Conservation (phyloP, 30 jellyfish, hydroid and myxozoan species). For the Rhopilema esculentum region DNA sequence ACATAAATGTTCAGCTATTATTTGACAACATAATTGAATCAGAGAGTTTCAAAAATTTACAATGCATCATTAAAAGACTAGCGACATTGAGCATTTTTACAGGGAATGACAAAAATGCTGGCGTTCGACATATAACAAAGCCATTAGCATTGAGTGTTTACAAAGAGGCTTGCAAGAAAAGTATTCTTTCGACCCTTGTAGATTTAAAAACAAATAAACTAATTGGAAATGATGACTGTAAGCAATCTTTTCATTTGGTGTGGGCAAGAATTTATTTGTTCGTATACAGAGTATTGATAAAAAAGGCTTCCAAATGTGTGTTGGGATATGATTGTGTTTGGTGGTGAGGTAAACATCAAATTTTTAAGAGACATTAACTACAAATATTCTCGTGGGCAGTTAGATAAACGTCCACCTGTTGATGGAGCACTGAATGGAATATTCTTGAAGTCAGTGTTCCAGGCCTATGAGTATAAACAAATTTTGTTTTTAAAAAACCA, state of each 20-base stretch:
- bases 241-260: slow-evolving; percentile 2
- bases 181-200: slow-evolving; percentile 6
- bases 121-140: slow-evolving; percentile 17
- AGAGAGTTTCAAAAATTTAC: not conserved
- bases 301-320: slow-evolving; percentile 1
- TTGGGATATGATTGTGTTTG: slow-evolving; percentile 24
- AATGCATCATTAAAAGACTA: slow-evolving; percentile 14
- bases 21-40: not conserved
- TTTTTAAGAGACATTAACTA: slow-evolving; percentile 47
- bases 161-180: slow-evolving; percentile 17
- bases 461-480: slow-evolving; percentile 55
- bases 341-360: slow-evolving; percentile 30
- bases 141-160: slow-evolving; percentile 8
- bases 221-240: not conserved
- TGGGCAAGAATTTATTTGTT: slow-evolving; percentile 8
- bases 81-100: slow-evolving; percentile 29
- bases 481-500: not conserved
- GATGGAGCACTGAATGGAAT: slow-evolving; percentile 31
- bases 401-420: slow-evolving; percentile 32
- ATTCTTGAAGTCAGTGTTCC: too few species aligned
- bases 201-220: slow-evolving; percentile 12
- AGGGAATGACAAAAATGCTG: slow-evolving; percentile 39
- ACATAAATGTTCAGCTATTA: not conserved
- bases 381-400: slow-evolving; percentile 25
- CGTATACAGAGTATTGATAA: slow-evolving; percentile 22